Conservation (phyloP, 2,797 vertebrate genomes). For the Alfaro cultratus region DNA sequence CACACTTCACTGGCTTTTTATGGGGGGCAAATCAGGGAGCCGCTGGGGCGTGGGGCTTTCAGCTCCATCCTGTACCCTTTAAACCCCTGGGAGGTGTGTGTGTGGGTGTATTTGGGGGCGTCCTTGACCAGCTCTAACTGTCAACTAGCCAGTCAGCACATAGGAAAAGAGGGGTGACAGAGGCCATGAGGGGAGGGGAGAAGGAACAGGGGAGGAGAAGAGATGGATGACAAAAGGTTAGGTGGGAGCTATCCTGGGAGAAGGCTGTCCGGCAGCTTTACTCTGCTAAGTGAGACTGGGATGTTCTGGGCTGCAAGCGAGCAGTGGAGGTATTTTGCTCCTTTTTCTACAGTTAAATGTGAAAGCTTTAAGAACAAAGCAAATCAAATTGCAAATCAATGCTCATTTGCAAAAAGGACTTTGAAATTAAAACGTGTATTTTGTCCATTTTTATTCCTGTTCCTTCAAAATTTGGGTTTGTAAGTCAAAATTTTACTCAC, state of each 20-base stretch:
- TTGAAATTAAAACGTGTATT: not conserved
- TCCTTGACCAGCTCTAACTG: conserved; percentile 74
- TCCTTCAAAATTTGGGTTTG: not conserved
- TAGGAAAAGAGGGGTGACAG: conserved; percentile 55
- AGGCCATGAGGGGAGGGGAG: conserved; percentile 47
- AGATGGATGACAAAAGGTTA: conserved; percentile 71
- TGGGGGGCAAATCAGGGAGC: conserved; percentile 73
- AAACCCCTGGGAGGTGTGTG: conserved; percentile 61
- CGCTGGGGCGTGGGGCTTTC: conserved; percentile 71
- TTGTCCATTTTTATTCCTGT: not conserved
- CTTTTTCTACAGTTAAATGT: not conserved
- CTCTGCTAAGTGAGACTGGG: conserved; percentile 35
- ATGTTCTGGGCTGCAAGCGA: conserved; percentile 31
- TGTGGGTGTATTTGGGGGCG: conserved; percentile 16
- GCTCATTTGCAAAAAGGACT: not conserved
- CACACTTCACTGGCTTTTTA: conserved; percentile 62
- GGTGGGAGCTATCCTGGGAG: conserved; percentile 69
- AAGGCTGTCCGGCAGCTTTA: conserved; percentile 68
- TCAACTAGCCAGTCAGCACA: conserved; percentile 69
- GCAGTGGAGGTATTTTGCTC: not conserved
- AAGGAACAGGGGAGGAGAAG: conserved; percentile 33
- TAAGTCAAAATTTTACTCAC: not conserved
- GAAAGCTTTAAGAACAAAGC: not conserved
- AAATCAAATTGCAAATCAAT: not conserved
- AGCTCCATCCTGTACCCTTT: conserved; percentile 59